Conservation (phyloP, 2,113 vertebrate genomes). For the Bos javanicus region DNA sequence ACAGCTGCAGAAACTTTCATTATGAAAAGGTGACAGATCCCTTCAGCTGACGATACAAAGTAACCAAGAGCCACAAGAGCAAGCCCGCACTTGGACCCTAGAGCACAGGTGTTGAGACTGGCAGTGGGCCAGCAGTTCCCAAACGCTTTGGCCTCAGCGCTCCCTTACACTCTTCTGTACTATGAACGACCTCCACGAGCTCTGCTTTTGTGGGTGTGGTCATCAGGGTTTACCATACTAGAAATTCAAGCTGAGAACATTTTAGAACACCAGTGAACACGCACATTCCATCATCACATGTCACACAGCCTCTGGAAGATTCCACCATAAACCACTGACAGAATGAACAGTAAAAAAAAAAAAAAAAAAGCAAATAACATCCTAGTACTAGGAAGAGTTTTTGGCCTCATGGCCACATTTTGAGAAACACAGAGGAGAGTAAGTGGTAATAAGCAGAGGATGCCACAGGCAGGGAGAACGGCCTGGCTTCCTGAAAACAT, state of each 20-base stretch:
- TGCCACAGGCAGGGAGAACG: background rate
- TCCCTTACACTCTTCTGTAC: background rate
- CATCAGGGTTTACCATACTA: background rate
- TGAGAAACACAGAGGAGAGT: background rate
- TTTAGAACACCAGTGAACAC: background rate
- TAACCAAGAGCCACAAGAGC: background rate
- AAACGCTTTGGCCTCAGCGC: background rate
- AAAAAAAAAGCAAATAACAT: background rate
- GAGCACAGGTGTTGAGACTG: background rate
- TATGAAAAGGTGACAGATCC: background rate
- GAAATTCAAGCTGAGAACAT: background rate
- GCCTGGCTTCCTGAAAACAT: background rate
- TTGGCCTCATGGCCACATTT: background rate
- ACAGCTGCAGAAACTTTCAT: background rate
- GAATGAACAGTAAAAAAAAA: background rate
- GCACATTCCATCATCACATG: background rate
- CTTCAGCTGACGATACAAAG: background rate
- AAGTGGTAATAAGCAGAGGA: background rate
- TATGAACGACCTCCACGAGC: background rate
- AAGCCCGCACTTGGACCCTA: background rate
- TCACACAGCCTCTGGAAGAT: background rate
- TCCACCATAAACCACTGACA: background rate
- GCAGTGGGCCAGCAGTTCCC: background rate
- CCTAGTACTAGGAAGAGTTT: background rate
- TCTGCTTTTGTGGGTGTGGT: background rate